Conservation (phyloP, 2,888 invertebrate genomes). For the Mamestra brassicae region DNA sequence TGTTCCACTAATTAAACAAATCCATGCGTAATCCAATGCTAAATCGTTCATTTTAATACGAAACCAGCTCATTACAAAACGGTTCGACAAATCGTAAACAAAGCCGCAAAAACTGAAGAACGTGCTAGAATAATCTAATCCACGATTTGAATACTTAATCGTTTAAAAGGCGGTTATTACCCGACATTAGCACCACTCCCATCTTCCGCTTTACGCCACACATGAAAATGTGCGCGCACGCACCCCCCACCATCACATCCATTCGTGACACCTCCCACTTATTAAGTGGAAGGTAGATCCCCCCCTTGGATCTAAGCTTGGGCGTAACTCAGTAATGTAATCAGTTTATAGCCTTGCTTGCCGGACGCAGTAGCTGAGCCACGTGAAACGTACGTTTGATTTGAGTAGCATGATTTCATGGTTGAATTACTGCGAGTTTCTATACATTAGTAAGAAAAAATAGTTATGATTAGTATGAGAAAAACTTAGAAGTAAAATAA, state of each 20-base stretch:
- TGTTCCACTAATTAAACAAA: slow-evolving; percentile 36
- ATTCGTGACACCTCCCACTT: slow-evolving; percentile 86
- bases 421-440: slow-evolving; percentile 10
- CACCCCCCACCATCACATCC: slow-evolving; percentile 78
- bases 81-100: neutral
- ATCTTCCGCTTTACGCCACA: slow-evolving; percentile 66
- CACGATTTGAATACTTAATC: slow-evolving; percentile 21
- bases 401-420: slow-evolving; percentile 33
- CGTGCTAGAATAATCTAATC: slow-evolving; percentile 5
- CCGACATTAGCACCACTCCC: slow-evolving; percentile 42
- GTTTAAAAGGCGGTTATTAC: slow-evolving; percentile 32
- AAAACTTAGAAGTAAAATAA: neutral
- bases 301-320: slow-evolving; percentile 57
- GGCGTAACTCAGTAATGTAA: slow-evolving; percentile 62
- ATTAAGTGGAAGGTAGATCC: slow-evolving; percentile 81
- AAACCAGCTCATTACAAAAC: slow-evolving; percentile 13
- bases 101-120: slow-evolving; percentile 13
- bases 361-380: slow-evolving; percentile 31
- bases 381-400: slow-evolving; percentile 8
- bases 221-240: slow-evolving; percentile 74
- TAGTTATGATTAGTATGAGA: neutral
- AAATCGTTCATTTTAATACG: slow-evolving; percentile 10
- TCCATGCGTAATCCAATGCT: neutral
- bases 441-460: neutral
- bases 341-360: slow-evolving; percentile 41